Evolutionary conservation across 2,113 vertebrate genomes (phyloP).

Genomic region (Aleadryas rufinucha): DNA sequence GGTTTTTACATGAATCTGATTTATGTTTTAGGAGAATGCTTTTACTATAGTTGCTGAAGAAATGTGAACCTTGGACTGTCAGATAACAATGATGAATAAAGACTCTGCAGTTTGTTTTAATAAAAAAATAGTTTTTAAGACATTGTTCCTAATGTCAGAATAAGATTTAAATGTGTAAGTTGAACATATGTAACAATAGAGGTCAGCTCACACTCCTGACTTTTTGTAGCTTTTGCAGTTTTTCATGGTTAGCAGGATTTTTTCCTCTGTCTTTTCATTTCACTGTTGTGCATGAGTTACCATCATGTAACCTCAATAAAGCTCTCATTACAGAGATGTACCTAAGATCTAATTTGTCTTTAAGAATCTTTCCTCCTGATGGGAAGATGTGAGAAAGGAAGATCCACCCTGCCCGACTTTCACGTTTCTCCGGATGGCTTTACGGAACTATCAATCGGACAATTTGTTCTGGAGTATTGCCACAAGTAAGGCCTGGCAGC

Average conservation of each 20-base stretch:
- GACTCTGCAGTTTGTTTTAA: not conserved
- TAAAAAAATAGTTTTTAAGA: not conserved
- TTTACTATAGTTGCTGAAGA: not conserved
- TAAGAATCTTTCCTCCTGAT: not conserved
- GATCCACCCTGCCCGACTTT: not conserved
- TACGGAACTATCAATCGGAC: not conserved
- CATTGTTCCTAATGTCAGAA: not conserved
- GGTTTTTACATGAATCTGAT: not conserved
- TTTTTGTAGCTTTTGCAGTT: not conserved
- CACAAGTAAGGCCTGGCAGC: conserved; percentile 18
- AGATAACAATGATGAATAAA: not conserved
- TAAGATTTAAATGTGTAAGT: not conserved
- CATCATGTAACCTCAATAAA: not conserved
- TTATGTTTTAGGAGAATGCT: not conserved
- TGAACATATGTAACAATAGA: not conserved
- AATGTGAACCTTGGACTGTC: not conserved
- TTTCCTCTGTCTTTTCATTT: not conserved
- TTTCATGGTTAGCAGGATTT: not conserved
- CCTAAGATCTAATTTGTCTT: not conserved
- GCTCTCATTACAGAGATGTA: not conserved
- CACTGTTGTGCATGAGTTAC: not conserved
- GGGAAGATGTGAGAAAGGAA: not conserved
- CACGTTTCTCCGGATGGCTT: not conserved
- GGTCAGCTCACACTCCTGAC: not conserved
- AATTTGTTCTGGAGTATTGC: conserved; percentile 4